phyloP scores from a whole-genome alignment of 2,888 invertebrate species.

The Melitaea athalia region DNA sequence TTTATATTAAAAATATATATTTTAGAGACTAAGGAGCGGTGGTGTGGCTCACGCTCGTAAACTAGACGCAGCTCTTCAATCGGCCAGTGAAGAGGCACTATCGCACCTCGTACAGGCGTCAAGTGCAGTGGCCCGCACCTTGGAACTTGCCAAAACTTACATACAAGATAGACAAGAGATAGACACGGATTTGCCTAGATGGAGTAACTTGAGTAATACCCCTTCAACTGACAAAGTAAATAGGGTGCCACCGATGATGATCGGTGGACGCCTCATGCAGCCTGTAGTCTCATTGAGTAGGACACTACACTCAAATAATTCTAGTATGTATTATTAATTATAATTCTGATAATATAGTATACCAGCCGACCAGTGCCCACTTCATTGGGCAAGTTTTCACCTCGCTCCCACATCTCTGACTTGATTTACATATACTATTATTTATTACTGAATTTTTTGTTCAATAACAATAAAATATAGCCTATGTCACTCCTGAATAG shows the following conservation, averaged over 20 bases:
- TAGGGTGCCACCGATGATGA: slow-evolving; percentile 65
- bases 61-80: slow-evolving; percentile 61
- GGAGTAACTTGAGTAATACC: slow-evolving; percentile 62
- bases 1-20: neutral
- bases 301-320: slow-evolving; percentile 54
- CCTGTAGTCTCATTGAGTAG: slow-evolving; percentile 70
- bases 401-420: too few species aligned
- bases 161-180: slow-evolving; percentile 57
- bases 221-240: slow-evolving; percentile 61
- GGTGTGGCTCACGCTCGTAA: slow-evolving; percentile 57
- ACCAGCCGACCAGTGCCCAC: too few species aligned
- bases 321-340: slow-evolving; percentile 47
- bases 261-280: slow-evolving; percentile 70
- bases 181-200: slow-evolving; percentile 55
- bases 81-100: slow-evolving; percentile 61
- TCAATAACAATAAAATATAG: too few species aligned
- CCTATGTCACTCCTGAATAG: too few species aligned
- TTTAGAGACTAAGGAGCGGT: slow-evolving; percentile 63
- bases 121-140: slow-evolving; percentile 57
- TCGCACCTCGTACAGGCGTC: slow-evolving; percentile 67
- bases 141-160: slow-evolving; percentile 59
- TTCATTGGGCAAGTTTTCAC: too few species aligned
- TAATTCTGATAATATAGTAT: neutral
- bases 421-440: too few species aligned
- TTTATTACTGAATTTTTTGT: too few species aligned